These are phyloP conservation scores for Mimas tiliae DNA, from an alignment of 2,888 invertebrate species.

Conservation along the genomic window DNA sequence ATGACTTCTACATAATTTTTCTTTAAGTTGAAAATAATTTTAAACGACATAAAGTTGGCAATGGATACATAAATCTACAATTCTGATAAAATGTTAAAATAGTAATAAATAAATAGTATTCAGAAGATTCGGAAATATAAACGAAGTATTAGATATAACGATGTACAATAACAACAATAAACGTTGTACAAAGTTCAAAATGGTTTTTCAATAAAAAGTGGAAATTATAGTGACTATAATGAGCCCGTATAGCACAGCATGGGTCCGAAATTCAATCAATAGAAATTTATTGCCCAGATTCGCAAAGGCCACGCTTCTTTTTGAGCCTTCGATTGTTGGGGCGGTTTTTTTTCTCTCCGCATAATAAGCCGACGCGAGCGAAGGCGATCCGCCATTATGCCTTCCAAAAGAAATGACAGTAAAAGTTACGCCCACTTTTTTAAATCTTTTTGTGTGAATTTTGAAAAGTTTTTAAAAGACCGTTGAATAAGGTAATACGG, in stretches of 20 bases:
- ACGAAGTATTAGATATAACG: neutral
- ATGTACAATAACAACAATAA: slow-evolving; percentile 17
- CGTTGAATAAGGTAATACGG: slow-evolving; percentile 67
- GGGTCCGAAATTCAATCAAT: slow-evolving; percentile 83
- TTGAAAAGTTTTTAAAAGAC: slow-evolving; percentile 81
- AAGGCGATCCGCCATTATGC: slow-evolving; percentile 68
- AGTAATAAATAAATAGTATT: too few species aligned
- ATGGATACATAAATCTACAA: too few species aligned
- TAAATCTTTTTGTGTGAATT: slow-evolving; percentile 68
- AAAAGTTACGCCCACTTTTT: slow-evolving; percentile 82
- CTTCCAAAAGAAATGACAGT: slow-evolving; percentile 73
- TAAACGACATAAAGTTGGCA: too few species aligned
- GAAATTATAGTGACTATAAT: slow-evolving; percentile 76
- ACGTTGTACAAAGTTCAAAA: slow-evolving; percentile 37
- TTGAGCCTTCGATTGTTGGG: slow-evolving; percentile 68
- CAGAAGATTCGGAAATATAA: neutral
- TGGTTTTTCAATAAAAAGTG: slow-evolving; percentile 51
- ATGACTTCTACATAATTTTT: too few species aligned
- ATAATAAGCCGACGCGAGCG: slow-evolving; percentile 77
- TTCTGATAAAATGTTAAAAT: too few species aligned
- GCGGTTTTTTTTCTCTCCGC: slow-evolving; percentile 54
- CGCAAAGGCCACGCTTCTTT: slow-evolving; percentile 78
- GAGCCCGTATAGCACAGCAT: slow-evolving; percentile 82
- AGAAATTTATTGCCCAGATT: slow-evolving; percentile 82
- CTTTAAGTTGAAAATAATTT: too few species aligned